Evolutionary conservation across 2,113 vertebrate species (phyloP), one percentile per base, ranked within the genome.

Genomic region (Vombatus ursinus): DNA sequence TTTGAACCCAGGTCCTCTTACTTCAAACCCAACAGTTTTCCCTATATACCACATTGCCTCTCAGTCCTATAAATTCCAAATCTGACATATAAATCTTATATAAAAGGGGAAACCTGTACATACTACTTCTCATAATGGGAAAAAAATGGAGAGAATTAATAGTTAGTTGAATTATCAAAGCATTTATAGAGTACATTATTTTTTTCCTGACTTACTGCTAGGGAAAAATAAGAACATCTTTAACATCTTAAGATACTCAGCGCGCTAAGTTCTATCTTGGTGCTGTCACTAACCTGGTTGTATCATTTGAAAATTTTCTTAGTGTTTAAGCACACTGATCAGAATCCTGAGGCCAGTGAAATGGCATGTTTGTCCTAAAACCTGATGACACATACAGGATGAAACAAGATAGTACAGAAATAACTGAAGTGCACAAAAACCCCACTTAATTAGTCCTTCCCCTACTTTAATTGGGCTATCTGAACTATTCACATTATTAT

Each of bases 151-250:
- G 47, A 19, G 52, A 91, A 93, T 94, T n/a, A 14, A 94, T 50
- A 96, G 1, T 49, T 92, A 61, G 52, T 3, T 95, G 28, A 93
- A 95, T 44, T 52, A 90, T 16, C 48, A 44, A 97, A 94, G 24
- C 84, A 95, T 96, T 91, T 92, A 94, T 50, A 50, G 91, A 90
- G 49, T 90, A 91, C 12, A 37, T 25, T 53, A 90, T 90, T 95
- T 94, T 93, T n/a, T 48, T 37, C 50, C 47, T 91, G 52, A 90
- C 47, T n/a, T 96, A 89, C 49, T 89, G 91, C 26, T 93, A 95
- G 19, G 47, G 93, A 52, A 95, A 96, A 97, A 94, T 24, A 94
- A 44, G n/a, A 93, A 91, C 94, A 90, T 50, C 49, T 90, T 23
- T 91, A 93, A 95, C 94, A 91, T 25, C 28, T 50, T 93, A 90